Evolutionary conservation across 2,888 invertebrate species (phyloP).

Genomic region (Trissoscelio sp.): DNA sequence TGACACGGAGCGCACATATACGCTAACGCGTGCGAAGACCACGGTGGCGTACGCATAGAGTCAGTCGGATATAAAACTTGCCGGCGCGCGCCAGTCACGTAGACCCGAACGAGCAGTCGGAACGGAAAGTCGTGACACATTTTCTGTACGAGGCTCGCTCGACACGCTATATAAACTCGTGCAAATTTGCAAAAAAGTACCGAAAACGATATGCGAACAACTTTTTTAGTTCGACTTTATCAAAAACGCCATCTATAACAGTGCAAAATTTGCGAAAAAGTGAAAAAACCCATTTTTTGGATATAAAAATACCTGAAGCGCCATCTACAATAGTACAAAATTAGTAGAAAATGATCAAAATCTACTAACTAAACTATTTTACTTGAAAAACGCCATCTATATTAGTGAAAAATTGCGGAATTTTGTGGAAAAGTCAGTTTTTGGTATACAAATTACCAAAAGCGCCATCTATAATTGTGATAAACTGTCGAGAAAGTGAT

Average conservation of each 20-base stretch:
- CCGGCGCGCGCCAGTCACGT: constrained; percentile 74
- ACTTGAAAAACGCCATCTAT: neutral
- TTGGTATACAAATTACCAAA: neutral
- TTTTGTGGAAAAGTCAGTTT: too few species aligned
- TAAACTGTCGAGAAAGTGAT: neutral
- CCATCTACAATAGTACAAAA: neutral
- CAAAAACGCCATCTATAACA: neutral
- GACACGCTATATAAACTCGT: neutral
- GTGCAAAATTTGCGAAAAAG: neutral
- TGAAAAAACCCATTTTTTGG: too few species aligned
- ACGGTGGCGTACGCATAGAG: constrained; percentile 28
- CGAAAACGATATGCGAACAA: neutral
- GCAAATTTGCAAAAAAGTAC: neutral
- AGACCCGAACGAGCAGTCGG: constrained; percentile 77
- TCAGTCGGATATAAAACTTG: constrained; percentile 73
- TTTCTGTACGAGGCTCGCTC: constrained; percentile 48
- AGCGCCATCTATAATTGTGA: neutral
- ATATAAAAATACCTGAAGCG: neutral
- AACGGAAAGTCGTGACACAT: constrained; percentile 67
- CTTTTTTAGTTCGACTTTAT: neutral
- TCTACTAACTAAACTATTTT: neutral
- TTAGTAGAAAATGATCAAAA: neutral
- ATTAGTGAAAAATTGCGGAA: neutral
- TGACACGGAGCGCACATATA: constrained; percentile 3
- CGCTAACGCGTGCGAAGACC: constrained; percentile 40